Conservation (phyloP, 2,888 invertebrate species). For the Rotaria sp. region DNA sequence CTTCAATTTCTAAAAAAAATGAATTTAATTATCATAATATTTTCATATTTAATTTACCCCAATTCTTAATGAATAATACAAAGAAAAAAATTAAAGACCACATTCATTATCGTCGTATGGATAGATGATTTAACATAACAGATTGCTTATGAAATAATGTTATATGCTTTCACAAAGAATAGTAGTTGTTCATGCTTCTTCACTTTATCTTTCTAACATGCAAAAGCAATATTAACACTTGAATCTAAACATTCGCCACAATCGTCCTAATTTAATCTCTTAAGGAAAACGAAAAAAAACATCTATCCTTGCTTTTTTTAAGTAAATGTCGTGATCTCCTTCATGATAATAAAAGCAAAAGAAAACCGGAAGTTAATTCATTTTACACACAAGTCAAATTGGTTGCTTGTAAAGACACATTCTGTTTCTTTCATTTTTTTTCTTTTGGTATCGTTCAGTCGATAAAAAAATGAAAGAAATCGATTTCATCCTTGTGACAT, state of each 20-base stretch:
- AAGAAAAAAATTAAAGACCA: not conserved
- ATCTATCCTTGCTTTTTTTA: not conserved
- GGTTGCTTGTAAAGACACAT: not conserved
- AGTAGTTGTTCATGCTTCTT: not conserved
- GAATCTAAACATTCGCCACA: not conserved
- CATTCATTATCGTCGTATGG: not conserved
- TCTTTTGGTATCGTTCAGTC: not conserved
- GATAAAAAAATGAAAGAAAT: not conserved
- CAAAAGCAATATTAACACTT: not conserved
- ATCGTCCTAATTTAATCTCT: not conserved
- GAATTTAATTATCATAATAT: not conserved
- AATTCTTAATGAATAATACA: not conserved
- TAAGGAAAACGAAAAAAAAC: not conserved
- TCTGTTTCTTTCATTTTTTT: not conserved
- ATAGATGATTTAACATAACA: no score
- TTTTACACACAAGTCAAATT: not conserved
- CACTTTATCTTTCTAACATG: not conserved
- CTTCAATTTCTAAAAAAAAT: not conserved
- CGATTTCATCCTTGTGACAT: not conserved
- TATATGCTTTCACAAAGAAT: no score
- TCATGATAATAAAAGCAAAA: not conserved
- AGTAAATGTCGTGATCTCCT: not conserved
- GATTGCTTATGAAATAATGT: no score
- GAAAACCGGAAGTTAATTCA: not conserved
- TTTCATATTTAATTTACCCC: not conserved